Evolutionary conservation across 2,113 vertebrate species (phyloP).

Genomic region (Charadrius vociferus): DNA sequence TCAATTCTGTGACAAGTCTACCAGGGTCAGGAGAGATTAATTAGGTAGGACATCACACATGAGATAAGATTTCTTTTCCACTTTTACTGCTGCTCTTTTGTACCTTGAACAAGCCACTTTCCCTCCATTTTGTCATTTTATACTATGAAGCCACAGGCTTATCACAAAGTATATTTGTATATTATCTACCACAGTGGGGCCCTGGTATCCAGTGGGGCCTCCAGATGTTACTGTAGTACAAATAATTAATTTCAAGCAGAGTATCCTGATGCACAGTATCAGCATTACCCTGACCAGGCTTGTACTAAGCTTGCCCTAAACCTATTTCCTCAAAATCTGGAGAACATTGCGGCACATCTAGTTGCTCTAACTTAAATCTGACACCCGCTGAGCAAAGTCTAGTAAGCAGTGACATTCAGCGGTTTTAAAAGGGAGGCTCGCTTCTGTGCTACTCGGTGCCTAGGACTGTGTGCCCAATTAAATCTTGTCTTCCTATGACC

Average conservation of each 20-base stretch:
- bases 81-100: neutral
- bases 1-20: neutral
- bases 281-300: neutral
- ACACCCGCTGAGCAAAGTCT: neutral
- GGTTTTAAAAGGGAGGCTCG: neutral
- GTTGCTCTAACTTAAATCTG: neutral
- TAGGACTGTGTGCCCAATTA: neutral
- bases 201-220: neutral
- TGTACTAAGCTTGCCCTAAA: neutral
- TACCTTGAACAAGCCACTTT: neutral
- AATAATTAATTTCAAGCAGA: slow-evolving; percentile 9
- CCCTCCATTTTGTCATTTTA: neutral
- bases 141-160: neutral
- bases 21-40: neutral
- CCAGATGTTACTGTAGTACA: neutral
- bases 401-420: neutral
- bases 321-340: neutral
- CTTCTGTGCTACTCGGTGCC: neutral
- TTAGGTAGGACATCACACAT: neutral
- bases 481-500: neutral
- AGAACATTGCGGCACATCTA: neutral
- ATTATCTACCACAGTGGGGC: neutral
- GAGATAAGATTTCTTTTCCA: neutral
- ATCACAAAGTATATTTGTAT: neutral
- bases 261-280: neutral